phyloP scores from a whole-genome alignment of 2,113 vertebrate genomes.

The Corythoichthys haematopterus region DNA sequence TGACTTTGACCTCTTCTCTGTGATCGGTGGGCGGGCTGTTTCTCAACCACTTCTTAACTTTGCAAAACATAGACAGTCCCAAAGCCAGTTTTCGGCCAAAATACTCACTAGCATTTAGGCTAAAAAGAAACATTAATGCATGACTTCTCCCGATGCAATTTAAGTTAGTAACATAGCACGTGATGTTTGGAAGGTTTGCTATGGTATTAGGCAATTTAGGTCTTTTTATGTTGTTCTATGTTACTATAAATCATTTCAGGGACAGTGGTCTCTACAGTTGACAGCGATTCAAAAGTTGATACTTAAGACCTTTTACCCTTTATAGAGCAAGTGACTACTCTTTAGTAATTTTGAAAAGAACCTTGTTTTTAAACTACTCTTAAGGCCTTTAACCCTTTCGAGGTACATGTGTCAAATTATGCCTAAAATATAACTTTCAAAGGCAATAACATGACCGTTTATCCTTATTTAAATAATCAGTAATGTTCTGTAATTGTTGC shows the following conservation, averaged over 20 bases:
- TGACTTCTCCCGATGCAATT: neutral
- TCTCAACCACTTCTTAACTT: conserved; percentile 18
- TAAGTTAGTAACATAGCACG: neutral
- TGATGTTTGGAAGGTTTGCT: neutral
- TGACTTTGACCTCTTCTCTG: conserved; percentile 22
- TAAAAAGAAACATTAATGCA: neutral
- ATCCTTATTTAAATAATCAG: neutral
- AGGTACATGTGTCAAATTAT: too few species aligned
- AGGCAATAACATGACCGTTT: neutral
- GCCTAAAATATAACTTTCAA: neutral
- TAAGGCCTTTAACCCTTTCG: too few species aligned
- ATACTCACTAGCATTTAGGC: neutral
- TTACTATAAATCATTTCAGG: too few species aligned
- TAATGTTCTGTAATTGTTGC: neutral
- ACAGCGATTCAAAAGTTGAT: too few species aligned
- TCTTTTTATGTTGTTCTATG: neutral
- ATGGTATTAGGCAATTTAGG: neutral
- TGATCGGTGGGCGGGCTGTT: conserved; percentile 16
- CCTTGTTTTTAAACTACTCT: too few species aligned
- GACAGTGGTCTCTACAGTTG: too few species aligned
- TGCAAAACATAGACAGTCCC: conserved; percentile 1
- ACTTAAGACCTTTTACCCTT: too few species aligned
- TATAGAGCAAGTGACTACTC: too few species aligned
- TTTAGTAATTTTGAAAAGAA: too few species aligned
- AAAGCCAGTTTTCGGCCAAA: conserved; percentile 1